phyloP scores from a whole-genome alignment of 1,140 invertebrate species.

The Aleiodes sp. region DNA sequence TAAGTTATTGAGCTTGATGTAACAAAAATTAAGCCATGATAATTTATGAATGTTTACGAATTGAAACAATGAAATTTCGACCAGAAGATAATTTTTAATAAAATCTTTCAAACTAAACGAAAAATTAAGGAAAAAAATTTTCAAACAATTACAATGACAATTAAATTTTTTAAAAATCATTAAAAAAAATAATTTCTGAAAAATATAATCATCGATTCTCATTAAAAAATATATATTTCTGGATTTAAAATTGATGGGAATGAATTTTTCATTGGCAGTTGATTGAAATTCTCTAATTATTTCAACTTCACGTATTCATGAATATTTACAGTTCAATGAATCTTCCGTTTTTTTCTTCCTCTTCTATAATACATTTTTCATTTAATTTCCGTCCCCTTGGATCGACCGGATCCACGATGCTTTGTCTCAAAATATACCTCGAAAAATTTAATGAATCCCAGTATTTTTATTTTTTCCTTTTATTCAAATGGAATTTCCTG shows the following conservation, averaged over 20 bases:
- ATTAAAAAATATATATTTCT: background rate
- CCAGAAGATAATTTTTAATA: too few relatives aligned
- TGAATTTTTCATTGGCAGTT: background rate
- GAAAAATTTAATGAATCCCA: background rate
- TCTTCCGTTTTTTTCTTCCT: too few relatives aligned
- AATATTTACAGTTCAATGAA: background rate
- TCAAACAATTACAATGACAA: too few relatives aligned
- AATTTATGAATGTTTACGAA: background rate
- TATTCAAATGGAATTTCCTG: background rate
- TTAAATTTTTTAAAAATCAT: too few relatives aligned
- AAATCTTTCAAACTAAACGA: too few relatives aligned
- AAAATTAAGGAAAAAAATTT: too few relatives aligned
- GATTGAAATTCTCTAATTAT: background rate
- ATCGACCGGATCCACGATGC: background rate
- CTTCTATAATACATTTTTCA: background rate
- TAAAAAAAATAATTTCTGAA: too few relatives aligned
- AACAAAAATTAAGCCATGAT: background rate
- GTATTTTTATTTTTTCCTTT: background rate
- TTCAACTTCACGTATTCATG: background rate
- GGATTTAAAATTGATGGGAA: background rate
- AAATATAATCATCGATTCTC: too few relatives aligned
- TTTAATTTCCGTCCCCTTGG: too few relatives aligned
- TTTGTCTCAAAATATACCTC: constrained; percentile 3
- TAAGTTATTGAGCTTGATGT: constrained; percentile 5
- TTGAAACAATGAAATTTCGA: too few relatives aligned